Percentiles rank a stretch among this genome's conserved stretches.
phyloP scores from a whole-genome alignment of 2,888 invertebrate species.

The Sphaerophoria rueppellii region DNA sequence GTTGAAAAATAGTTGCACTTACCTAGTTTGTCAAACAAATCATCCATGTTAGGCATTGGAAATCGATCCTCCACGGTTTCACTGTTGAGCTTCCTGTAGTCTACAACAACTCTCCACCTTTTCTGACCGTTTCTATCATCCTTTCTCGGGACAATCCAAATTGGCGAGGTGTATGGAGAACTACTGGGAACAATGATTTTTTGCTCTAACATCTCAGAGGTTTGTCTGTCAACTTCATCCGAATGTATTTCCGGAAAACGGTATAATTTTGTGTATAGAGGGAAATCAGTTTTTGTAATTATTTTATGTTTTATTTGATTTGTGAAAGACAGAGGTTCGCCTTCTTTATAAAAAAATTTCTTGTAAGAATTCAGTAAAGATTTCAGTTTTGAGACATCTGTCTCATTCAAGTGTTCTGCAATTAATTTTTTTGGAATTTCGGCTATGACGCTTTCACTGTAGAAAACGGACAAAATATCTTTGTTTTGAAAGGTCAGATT shows the following conservation, averaged over 20 bases:
- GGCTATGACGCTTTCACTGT: not conserved
- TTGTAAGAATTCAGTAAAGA: not conserved
- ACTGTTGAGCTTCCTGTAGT: not conserved
- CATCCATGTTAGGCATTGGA: not conserved
- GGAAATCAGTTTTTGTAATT: conserved; percentile 18
- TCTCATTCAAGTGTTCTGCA: not conserved
- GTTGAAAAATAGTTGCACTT: not conserved
- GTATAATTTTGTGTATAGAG: conserved; percentile 21
- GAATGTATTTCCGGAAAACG: conserved; percentile 39
- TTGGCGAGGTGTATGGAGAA: conserved; percentile 73
- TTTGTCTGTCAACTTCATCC: conserved; percentile 39
- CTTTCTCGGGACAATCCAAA: conserved; percentile 70
- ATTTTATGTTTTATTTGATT: conserved; percentile 45
- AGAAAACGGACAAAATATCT: not conserved
- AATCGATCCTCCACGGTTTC: not conserved
- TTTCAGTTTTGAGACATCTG: not conserved
- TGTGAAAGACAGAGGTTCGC: conserved; percentile 18
- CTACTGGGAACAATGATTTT: conserved; percentile 74
- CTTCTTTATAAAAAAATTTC: not conserved
- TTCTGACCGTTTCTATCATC: conserved; percentile 29
- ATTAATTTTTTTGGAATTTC: not conserved
- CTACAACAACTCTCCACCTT: conserved; percentile 44
- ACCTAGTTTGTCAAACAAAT: not conserved
- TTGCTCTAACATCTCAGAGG: conserved; percentile 40
- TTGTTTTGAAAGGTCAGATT: not conserved